phyloP scores from a whole-genome alignment of 92 coral and sea anemone genomes.

The Actinostola sp. region DNA sequence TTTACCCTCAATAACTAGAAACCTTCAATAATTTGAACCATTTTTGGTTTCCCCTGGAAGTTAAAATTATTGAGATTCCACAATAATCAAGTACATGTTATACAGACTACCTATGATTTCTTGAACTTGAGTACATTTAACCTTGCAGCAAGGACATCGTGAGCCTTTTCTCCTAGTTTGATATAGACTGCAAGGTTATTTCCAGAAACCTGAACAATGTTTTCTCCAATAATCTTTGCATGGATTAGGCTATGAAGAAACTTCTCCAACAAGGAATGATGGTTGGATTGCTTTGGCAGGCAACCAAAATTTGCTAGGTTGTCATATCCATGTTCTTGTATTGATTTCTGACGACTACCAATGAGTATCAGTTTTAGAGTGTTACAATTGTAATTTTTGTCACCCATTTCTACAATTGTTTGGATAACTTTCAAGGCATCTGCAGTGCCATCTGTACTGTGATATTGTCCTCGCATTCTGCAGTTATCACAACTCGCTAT shows the following conservation, averaged over 20 bases:
- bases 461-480: constrained; percentile 1
- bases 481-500: constrained; percentile 25
- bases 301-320: constrained; percentile 9
- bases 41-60: not conserved
- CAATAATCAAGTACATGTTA: not conserved
- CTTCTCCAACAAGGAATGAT: constrained; percentile 7
- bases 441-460: constrained; percentile 29
- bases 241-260: constrained; percentile 30
- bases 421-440: constrained; percentile 29
- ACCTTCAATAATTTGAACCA: too few relatives aligned
- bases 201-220: not conserved
- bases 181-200: constrained; percentile 3
- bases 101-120: not conserved
- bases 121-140: not conserved
- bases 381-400: not conserved
- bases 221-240: constrained; percentile 4
- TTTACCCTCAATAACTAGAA: too few relatives aligned
- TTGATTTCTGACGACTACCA: constrained; percentile 25
- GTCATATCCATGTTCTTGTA: constrained; percentile 15
- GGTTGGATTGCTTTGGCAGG: not conserved
- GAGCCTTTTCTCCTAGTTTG: constrained; percentile 27
- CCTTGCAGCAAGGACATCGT: constrained; percentile 23
- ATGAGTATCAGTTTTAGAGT: constrained; percentile 7
- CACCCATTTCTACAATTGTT: constrained; percentile 21
- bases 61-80: not conserved